Conservation (phyloP, 2,888 invertebrate species). For the Laothoe populi region DNA sequence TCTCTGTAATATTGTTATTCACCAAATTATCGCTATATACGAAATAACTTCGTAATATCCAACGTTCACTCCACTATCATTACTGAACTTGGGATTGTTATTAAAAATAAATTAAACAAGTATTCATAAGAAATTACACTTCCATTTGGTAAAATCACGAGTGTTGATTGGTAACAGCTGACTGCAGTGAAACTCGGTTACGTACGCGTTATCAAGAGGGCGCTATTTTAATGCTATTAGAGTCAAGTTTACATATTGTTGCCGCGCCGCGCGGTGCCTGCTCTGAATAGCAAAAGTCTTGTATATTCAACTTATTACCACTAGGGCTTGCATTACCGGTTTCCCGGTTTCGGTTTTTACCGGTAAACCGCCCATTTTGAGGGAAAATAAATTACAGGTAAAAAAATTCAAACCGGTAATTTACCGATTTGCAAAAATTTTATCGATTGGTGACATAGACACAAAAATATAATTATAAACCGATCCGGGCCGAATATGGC, state of each 20-base stretch:
- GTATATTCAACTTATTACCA: no score
- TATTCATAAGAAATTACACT: not conserved
- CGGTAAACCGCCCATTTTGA: no score
- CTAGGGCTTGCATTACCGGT: no score
- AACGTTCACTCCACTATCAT: not conserved
- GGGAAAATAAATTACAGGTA: no score
- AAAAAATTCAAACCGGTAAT: no score
- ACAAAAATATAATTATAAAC: no score
- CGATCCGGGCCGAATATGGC: no score
- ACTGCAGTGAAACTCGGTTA: conserved; percentile 9
- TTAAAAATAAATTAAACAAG: not conserved
- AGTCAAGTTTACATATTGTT: conserved; percentile 18
- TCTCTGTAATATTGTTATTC: not conserved
- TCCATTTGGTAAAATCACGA: not conserved
- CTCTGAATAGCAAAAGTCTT: not conserved
- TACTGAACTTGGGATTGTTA: not conserved
- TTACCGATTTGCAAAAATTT: no score
- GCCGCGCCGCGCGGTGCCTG: not conserved
- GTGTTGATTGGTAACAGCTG: conserved; percentile 14
- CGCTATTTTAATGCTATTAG: conserved; percentile 12
- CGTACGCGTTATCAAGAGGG: conserved; percentile 21
- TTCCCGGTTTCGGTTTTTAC: no score
- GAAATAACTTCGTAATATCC: not conserved
- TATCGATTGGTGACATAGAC: no score
- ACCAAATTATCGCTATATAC: not conserved